Evolutionary conservation across 2,888 invertebrate genomes (phyloP).

Genomic region (Chymomyza amoena): DNA sequence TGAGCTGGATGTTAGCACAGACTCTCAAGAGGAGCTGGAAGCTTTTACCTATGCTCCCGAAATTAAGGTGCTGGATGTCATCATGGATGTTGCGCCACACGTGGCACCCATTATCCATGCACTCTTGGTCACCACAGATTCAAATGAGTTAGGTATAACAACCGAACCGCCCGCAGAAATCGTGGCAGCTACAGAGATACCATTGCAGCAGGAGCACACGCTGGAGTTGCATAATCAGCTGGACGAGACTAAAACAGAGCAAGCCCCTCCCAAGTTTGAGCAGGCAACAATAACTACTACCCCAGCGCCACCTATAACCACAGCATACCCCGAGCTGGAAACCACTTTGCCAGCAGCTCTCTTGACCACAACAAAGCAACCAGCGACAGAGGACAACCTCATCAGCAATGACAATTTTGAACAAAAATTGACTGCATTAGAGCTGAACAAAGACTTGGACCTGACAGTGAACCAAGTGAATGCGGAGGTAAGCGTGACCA

Average conservation of each 20-base stretch:
- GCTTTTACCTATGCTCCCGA: too few species aligned
- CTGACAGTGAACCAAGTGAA: conserved; percentile 5
- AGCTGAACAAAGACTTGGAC: conserved; percentile 1
- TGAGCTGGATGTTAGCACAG: neutral
- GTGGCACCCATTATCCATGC: too few species aligned
- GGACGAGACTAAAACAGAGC: neutral
- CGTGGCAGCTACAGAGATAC: neutral
- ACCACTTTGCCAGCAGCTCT: neutral
- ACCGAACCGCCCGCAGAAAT: neutral
- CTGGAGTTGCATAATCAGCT: neutral
- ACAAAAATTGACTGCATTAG: neutral
- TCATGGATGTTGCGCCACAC: too few species aligned
- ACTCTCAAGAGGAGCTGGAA: too few species aligned
- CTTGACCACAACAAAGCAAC: neutral
- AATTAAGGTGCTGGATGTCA: too few species aligned
- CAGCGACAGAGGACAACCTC: neutral
- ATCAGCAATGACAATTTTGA: neutral
- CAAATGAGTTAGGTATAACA: neutral
- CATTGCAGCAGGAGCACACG: too few species aligned
- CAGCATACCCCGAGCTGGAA: neutral
- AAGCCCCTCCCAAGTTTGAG: too few species aligned
- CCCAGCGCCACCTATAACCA: neutral
- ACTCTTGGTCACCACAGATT: neutral
- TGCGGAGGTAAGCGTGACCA: conserved; percentile 5
- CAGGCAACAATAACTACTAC: conserved; percentile 2